Percentiles rank a stretch among this genome's conserved stretches.
These are phyloP conservation scores for Chalcosyrphus nemorum DNA, from an alignment of 2,888 invertebrate genomes.

Conservation along the genomic window DNA sequence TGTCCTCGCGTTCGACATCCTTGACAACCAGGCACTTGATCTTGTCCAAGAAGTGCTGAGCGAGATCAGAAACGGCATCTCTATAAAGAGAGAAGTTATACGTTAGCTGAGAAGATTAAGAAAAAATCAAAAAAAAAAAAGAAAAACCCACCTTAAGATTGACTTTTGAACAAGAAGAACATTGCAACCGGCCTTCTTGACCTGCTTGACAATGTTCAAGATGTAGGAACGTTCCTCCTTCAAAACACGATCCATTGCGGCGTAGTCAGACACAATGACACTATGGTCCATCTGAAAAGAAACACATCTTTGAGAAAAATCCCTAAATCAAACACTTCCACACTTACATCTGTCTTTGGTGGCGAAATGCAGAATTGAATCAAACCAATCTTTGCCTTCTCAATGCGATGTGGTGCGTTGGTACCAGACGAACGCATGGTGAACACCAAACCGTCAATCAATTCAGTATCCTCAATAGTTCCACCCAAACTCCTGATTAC, in stretches of 20 bases:
- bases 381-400: conserved; percentile 98
- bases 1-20: conserved; percentile 98
- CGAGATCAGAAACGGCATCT: conserved; percentile 98
- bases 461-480: conserved; percentile 98
- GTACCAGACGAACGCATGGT: conserved; percentile 93
- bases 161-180: conserved; percentile 95
- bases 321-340: not conserved
- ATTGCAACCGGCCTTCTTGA: conserved; percentile 99
- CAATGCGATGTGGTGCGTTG: conserved; percentile 95
- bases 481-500: conserved; percentile 98
- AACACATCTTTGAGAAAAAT: not conserved
- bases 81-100: conserved; percentile 82
- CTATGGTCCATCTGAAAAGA: conserved; percentile 93
- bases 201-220: conserved; percentile 98
- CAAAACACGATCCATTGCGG: conserved; percentile 99
- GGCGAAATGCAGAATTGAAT: conserved; percentile 99
- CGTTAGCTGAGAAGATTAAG: not conserved
- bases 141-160: conserved; percentile 85
- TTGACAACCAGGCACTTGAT: conserved; percentile 99
- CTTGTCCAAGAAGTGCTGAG: conserved; percentile 98
- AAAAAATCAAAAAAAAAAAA: no score
- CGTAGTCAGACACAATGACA: conserved; percentile 97
- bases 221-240: conserved; percentile 99
- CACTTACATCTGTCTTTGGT: conserved; percentile 97
- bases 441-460: conserved; percentile 97